Evolutionary conservation across 2,888 invertebrate species (phyloP).

Genomic region (Conchocele bisecta): DNA sequence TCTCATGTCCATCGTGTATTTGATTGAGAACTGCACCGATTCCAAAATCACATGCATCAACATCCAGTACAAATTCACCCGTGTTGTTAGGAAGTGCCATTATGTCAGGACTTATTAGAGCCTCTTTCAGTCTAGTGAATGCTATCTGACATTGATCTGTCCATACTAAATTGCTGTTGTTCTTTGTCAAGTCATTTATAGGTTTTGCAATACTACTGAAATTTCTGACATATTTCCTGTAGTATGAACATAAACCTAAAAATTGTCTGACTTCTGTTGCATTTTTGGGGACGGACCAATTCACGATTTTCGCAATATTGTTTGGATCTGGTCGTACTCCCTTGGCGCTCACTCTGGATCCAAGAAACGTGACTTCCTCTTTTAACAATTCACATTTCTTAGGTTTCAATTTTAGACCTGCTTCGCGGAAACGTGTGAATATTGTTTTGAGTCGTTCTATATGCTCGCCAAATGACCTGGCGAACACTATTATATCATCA

Average conservation of each 20-base stretch:
- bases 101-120: slow-evolving; percentile 21
- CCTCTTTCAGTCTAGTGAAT: slow-evolving; percentile 23
- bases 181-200: slow-evolving; percentile 12
- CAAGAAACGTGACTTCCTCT: slow-evolving; percentile 40
- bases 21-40: slow-evolving; percentile 49
- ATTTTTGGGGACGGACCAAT: slow-evolving; percentile 24
- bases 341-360: slow-evolving; percentile 20
- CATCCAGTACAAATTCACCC: slow-evolving; percentile 33
- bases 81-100: slow-evolving; percentile 30
- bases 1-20: slow-evolving; percentile 31
- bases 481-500: slow-evolving; percentile 52
- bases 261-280: slow-evolving; percentile 41
- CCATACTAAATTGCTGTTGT: slow-evolving; percentile 12
- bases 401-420: slow-evolving; percentile 55
- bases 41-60: slow-evolving; percentile 36
- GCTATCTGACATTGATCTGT: slow-evolving; percentile 20
- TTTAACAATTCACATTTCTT: slow-evolving; percentile 45
- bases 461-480: slow-evolving; percentile 32
- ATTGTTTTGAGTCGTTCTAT: slow-evolving; percentile 36
- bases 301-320: slow-evolving; percentile 14
- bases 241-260: slow-evolving; percentile 38
- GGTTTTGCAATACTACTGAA: slow-evolving; percentile 36
- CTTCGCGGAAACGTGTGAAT: slow-evolving; percentile 30
- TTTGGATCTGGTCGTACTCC: slow-evolving; percentile 12
- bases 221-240: slow-evolving; percentile 28